These are phyloP conservation scores for Notothenia rossii DNA, from an alignment of 2,113 vertebrate genomes.

Conservation along the genomic window DNA sequence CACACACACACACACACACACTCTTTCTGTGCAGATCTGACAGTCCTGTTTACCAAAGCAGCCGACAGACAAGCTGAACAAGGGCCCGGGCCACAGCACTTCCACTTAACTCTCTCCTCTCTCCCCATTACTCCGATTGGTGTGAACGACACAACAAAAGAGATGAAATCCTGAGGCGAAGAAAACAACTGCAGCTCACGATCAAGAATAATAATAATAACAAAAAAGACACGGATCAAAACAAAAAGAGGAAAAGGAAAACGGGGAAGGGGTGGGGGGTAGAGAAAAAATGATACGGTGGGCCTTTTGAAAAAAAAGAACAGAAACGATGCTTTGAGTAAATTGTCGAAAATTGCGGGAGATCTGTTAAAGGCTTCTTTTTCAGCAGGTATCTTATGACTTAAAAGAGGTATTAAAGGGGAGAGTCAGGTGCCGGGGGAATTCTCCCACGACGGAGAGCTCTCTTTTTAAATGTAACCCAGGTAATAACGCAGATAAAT, in stretches of 20 bases:
- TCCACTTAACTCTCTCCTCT: conserved; percentile 70
- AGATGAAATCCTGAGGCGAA: conserved; percentile 66
- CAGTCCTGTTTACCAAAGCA: conserved; percentile 74
- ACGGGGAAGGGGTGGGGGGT: conserved; percentile 19
- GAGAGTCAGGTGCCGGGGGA: conserved; percentile 76
- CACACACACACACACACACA: neutral
- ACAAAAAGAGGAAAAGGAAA: conserved; percentile 48
- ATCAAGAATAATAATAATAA: conserved; percentile 76
- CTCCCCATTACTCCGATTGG: conserved; percentile 73
- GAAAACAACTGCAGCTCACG: conserved; percentile 68
- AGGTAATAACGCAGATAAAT: conserved; percentile 83
- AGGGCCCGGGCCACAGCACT: conserved; percentile 60
- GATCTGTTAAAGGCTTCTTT: conserved; percentile 71
- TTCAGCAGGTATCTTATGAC: conserved; percentile 71
- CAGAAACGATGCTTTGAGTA: conserved; percentile 65
- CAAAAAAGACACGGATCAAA: conserved; percentile 46
- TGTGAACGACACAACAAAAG: conserved; percentile 74
- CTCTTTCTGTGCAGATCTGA: conserved; percentile 56
- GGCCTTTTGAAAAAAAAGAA: conserved; percentile 56
- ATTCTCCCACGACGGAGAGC: conserved; percentile 74
- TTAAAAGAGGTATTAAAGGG: conserved; percentile 82
- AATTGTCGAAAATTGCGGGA: conserved; percentile 73
- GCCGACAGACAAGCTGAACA: conserved; percentile 58
- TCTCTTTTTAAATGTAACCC: conserved; percentile 80
- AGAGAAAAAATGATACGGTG: conserved; percentile 44